Evolutionary conservation across 1,140 invertebrate genomes (phyloP), one percentile per base, ranked within the genome.

Genomic region (Lepeophtheirus salmonis): DNA sequence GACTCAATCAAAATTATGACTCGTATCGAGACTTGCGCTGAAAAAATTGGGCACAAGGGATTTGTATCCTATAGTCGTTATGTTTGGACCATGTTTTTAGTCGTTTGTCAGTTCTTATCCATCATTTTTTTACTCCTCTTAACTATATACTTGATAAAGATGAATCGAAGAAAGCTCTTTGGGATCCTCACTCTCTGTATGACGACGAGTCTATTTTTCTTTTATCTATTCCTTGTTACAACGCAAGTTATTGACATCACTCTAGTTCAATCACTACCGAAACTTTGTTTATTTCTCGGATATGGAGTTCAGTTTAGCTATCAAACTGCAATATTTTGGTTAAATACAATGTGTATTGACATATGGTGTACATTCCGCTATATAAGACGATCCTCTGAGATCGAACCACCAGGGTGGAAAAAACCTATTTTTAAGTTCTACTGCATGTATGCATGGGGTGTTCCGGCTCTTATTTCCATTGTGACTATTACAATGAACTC

Each of bases 401-500:
- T 21, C 21, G 52, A 54, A 20, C 55, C 22, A 10, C 20, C 20
- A n/a, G 52, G 52, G 2, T 26, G 22, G 22, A 41, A 17, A 20
- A 16, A 57, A 14, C 23, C 23, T 14, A 57, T 23, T 23, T 57
- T 26, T 25, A 57, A 57, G 25, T 48, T 2, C 2, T 57, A 57
- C 26, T 20, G 20, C n/a, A 14, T 57, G 10, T 57, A 57, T 30
- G 21, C 55, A 6, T 57, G 55, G 55, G 55, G 55, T 17, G 22
- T 17, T 48, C 55, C 55, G 4, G 2, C 26, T 17, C 16, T 25
- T 14, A 25, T 57, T 23, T 12, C 26, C 22, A 41, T 57, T 48
- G 30, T 57, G n/a, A 57, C 55, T 25, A 25, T 57, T 21, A 30
- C 55, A 14, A 25, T 57, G 30, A 41, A 41, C 30, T 41, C 30